phyloP scores from a whole-genome alignment of 1,140 invertebrate genomes.

The Pachypsylla venusta region DNA sequence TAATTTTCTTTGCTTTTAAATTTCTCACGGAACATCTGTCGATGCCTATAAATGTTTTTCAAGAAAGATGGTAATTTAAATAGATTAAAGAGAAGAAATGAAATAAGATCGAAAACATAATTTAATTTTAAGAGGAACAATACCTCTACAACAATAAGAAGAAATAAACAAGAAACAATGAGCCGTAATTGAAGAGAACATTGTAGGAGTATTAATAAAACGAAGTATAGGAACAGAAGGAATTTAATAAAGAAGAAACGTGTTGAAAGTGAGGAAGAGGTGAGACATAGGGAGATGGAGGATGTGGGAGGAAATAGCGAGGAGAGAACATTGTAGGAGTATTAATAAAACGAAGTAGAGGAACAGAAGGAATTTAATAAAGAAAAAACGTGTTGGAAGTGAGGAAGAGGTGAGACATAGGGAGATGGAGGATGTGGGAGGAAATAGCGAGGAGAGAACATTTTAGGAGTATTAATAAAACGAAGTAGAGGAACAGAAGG shows the following conservation, averaged over 20 bases:
- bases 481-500: not conserved
- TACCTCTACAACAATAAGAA: no score
- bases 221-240: not conserved
- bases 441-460: slow-evolving; percentile 9
- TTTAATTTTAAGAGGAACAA: no score
- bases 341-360: not conserved
- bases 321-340: no score
- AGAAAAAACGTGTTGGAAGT: not conserved
- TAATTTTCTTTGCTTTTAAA: no score
- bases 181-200: no score
- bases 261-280: not conserved
- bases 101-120: no score
- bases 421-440: slow-evolving; percentile 16
- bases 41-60: no score
- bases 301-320: slow-evolving; percentile 1
- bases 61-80: no score
- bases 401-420: not conserved
- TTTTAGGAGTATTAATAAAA: not conserved
- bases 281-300: slow-evolving; percentile 16
- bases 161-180: no score
- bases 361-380: not conserved
- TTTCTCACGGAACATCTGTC: no score
- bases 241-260: not conserved
- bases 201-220: not conserved
- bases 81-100: no score